Conservation (phyloP, 2,888 invertebrate species). For the Arctia plantaginis region DNA sequence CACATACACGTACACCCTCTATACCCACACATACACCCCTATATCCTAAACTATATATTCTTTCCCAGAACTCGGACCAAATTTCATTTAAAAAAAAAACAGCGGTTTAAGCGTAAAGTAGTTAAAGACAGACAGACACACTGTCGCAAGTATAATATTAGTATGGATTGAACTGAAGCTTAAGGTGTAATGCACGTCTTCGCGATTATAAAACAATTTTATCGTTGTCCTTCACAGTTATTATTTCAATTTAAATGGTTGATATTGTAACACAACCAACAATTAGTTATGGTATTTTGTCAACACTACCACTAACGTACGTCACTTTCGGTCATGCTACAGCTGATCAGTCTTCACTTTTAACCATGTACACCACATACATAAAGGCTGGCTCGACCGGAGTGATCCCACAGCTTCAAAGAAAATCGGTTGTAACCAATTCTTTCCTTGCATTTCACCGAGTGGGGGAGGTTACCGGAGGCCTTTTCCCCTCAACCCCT, state of each 20-base stretch:
- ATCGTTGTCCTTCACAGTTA: not conserved
- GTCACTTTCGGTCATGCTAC: not conserved
- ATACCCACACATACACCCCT: too few relatives aligned
- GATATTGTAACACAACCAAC: not conserved
- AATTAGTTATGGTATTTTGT: not conserved
- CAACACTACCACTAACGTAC: not conserved
- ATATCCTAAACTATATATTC: too few relatives aligned
- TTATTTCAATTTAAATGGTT: constrained; percentile 1
- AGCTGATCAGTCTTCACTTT: not conserved
- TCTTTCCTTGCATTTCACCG: not conserved
- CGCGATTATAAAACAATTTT: not conserved
- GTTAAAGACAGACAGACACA: not conserved
- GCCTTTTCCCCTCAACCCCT: not conserved
- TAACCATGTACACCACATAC: not conserved
- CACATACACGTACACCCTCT: too few relatives aligned
- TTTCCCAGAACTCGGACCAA: too few relatives aligned
- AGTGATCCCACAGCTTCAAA: too few relatives aligned
- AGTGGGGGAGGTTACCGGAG: not conserved
- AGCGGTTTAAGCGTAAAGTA: not conserved
- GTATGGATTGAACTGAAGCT: not conserved
- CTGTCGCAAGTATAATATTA: too few relatives aligned
- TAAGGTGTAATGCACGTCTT: not conserved
- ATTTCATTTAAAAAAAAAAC: too few relatives aligned
- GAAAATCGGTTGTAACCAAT: too few relatives aligned
- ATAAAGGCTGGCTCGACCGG: too few relatives aligned